Base-by-base conservation (phyloP, 1,140 invertebrate genomes). In the Leptonema lineaticorne region DNA sequence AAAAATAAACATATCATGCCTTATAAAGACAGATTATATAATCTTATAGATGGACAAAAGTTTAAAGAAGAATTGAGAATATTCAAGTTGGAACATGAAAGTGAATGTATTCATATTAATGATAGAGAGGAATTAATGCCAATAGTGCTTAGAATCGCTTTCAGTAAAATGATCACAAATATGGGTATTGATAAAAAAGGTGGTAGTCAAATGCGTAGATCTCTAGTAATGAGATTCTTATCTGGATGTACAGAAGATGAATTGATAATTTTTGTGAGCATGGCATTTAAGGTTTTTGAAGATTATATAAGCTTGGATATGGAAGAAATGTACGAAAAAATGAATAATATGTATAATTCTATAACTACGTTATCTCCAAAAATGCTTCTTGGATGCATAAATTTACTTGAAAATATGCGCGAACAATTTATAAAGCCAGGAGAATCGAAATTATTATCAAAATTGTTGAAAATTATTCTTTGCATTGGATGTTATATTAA, bases 151-250 rank as follows among this genome's bases (percentile, higher is more conserved):
- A 88, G 93, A 75, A 90, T 97, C 66, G 81, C 96, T 1, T 96
- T 93, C 77, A 92, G 93, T 5, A 96, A 95, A 82, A 95, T 97
- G 90, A 84, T 87, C 27, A 84, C 86, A 22, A 93, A 89, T 75
- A 86, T 89, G 41, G 90, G 88, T 0, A 85, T 88, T 0, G 92
- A 93, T 16, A 93, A 92, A 75, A 83, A 86, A 68, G 80, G 85
- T 0, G 87, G 88, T 14, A 87, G 87, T 16, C 85, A 90, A 68
- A 75, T 86, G 33, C 82, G 92, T 50, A 84, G 92, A 73, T 88
- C 88, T 53, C 82, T 94, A 48, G 88, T 97, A 14, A 82, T 97
- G 57, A 85, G 92, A 62, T 96, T 96, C 76, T 79, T 98, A 18
- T 89, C 90, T 28, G 93, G 93, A 7, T 91, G 91, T 74, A 83